phyloP scores from a whole-genome alignment of 2,888 invertebrate genomes.

The Chamaedrilus cognettii region DNA sequence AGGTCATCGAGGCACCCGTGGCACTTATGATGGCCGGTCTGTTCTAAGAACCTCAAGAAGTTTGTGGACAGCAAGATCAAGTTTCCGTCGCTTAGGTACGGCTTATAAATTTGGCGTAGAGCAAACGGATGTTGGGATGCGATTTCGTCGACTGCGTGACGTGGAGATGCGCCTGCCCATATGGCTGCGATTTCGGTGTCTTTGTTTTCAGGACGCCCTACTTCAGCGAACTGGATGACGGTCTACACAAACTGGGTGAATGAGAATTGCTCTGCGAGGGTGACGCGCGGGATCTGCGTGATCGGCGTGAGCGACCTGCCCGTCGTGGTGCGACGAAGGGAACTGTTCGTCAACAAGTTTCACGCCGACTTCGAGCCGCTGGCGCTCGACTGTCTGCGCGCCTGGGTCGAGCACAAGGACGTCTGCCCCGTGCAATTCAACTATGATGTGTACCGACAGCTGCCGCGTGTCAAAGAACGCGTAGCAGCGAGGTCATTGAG shows the following conservation, averaged over 20 bases:
- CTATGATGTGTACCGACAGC: background rate
- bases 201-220: constrained; percentile 4
- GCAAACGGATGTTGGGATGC: too few species aligned
- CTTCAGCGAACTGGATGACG: constrained; percentile 16
- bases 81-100: too few species aligned
- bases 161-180: too few species aligned
- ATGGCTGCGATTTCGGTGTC: background rate
- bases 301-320: constrained; percentile 45
- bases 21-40: too few species aligned
- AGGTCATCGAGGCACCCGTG: too few species aligned
- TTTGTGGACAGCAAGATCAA: too few species aligned
- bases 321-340: constrained; percentile 30
- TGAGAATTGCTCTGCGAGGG: constrained; percentile 35
- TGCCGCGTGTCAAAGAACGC: too few species aligned
- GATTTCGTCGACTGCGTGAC: too few species aligned
- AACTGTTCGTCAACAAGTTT: constrained; percentile 50
- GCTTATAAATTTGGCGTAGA: too few species aligned
- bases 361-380: constrained; percentile 41
- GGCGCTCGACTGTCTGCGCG: constrained; percentile 44
- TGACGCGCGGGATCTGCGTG: constrained; percentile 43
- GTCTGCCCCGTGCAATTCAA: constrained; percentile 22
- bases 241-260: constrained; percentile 42
- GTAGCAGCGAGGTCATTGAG: too few species aligned
- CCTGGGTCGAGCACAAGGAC: constrained; percentile 36
- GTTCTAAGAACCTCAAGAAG: too few species aligned